A percentile compares a stretch with the other conserved stretches of the same genome.
Conservation (phyloP, 1,140 invertebrate genomes). For the Leptinotarsa texana region DNA sequence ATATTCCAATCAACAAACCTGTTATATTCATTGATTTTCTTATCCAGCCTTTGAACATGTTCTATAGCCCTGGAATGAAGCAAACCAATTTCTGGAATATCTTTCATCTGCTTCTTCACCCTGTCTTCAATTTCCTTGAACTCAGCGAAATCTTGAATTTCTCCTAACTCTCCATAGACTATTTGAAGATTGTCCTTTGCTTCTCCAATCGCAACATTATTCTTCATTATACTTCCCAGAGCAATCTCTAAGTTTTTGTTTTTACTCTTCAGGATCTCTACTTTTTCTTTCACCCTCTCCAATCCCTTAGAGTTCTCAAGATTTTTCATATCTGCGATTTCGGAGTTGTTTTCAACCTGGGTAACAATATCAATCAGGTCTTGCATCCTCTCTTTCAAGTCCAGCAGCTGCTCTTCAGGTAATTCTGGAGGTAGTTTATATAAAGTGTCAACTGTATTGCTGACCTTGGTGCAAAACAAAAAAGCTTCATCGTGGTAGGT, state of each 20-base stretch:
- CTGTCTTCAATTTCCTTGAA: conserved; percentile 32
- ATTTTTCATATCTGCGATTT: conserved; percentile 36
- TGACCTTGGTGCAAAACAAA: conserved; percentile 36
- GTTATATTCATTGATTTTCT: conserved; percentile 33
- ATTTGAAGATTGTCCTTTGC: conserved; percentile 17
- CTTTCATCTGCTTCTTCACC: conserved; percentile 21
- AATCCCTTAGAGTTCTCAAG: conserved; percentile 30
- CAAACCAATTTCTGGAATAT: conserved; percentile 27
- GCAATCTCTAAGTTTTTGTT: conserved; percentile 29
- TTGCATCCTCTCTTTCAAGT: conserved; percentile 41
- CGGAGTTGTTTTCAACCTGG: conserved; percentile 24
- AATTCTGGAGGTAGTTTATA: conserved; percentile 25
- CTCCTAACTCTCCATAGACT: conserved; percentile 29
- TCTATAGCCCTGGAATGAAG: conserved; percentile 25
- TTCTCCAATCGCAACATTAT: conserved; percentile 31
- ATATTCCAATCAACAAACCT: conserved; percentile 24
- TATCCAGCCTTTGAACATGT: conserved; percentile 35
- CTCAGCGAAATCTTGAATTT: conserved; percentile 29
- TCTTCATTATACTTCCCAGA: conserved; percentile 33
- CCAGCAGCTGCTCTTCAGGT: conserved; percentile 31
- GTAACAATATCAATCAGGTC: conserved; percentile 31
- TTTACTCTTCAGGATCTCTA: conserved; percentile 30
- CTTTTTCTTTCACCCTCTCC: conserved; percentile 25
- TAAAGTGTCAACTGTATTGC: conserved; percentile 32
- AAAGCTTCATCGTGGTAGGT: conserved; percentile 29